These are phyloP conservation scores for Palloptera scutellata DNA, from an alignment of 2,888 invertebrate species.

Conservation along the genomic window DNA sequence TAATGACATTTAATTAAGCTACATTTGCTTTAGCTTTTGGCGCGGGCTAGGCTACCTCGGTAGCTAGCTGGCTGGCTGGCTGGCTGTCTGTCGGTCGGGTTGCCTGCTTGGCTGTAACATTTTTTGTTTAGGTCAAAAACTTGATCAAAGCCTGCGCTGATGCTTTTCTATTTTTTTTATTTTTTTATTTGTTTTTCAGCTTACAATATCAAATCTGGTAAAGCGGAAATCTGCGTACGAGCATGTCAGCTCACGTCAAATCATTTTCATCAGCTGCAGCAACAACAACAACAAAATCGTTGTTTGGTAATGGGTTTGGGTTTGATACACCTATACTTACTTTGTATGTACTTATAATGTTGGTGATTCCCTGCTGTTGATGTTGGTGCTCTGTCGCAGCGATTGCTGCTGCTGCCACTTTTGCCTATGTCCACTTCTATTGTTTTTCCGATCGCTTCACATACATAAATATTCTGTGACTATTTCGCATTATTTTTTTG, in stretches of 20 bases:
- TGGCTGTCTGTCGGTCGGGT: too few species aligned
- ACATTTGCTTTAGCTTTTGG: slow-evolving; percentile 7
- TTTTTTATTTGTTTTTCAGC: too few species aligned
- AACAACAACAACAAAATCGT: neutral
- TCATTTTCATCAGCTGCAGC: neutral
- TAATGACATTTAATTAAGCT: slow-evolving; percentile 46
- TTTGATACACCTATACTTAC: neutral
- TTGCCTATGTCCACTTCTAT: neutral
- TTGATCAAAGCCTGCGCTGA: slow-evolving; percentile 6
- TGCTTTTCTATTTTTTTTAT: too few species aligned
- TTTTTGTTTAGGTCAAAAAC: slow-evolving; percentile 24
- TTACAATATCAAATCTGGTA: slow-evolving; percentile 1
- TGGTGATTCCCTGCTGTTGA: neutral
- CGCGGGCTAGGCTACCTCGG: too few species aligned
- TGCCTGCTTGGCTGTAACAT: too few species aligned
- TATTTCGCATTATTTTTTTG: slow-evolving; percentile 5
- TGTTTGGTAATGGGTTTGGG: slow-evolving; percentile 16
- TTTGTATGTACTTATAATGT: neutral
- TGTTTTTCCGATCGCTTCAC: neutral
- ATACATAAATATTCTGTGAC: neutral
- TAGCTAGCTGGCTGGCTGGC: too few species aligned
- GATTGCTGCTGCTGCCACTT: neutral
- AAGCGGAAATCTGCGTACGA: slow-evolving; percentile 30
- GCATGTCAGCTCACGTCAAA: slow-evolving; percentile 10
- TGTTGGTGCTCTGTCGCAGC: neutral